Percentiles rank a stretch among this genome's conserved stretches.
Evolutionary conservation across 2,888 invertebrate genomes (phyloP).

Genomic region (Gari tellinella): DNA sequence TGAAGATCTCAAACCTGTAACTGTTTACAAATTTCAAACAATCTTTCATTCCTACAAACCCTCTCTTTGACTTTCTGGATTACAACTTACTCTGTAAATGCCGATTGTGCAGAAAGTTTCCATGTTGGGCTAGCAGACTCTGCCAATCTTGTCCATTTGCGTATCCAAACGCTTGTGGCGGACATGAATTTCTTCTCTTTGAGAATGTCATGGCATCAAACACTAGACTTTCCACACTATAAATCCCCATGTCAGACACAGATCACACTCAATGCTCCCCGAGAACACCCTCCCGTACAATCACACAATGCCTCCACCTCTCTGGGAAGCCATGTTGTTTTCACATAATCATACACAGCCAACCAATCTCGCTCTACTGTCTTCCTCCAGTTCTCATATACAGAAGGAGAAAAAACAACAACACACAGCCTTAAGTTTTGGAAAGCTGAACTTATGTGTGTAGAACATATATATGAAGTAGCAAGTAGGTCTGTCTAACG

Average conservation of each 20-base stretch:
- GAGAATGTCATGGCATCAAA: constrained; percentile 60
- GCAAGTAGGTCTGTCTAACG: not conserved
- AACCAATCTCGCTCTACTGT: too few species aligned
- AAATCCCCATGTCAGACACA: constrained; percentile 59
- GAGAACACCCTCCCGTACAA: not conserved
- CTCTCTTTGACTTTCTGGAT: too few species aligned
- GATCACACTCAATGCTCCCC: not conserved
- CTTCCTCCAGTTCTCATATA: not conserved
- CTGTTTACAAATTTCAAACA: too few species aligned
- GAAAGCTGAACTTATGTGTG: not conserved
- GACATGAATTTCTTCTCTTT: constrained; percentile 58
- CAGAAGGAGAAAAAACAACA: too few species aligned
- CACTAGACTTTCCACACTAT: constrained; percentile 62
- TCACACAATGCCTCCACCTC: too few species aligned
- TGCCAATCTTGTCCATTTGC: constrained; percentile 59
- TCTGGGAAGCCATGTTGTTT: too few species aligned
- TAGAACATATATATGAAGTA: not conserved
- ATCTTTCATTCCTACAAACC: too few species aligned
- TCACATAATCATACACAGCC: too few species aligned
- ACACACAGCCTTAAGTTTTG: not conserved
- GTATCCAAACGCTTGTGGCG: constrained; percentile 59
- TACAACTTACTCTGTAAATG: constrained; percentile 33
- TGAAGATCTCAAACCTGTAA: too few species aligned
- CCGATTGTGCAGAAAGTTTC: constrained; percentile 34
- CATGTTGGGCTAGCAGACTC: constrained; percentile 54